Evolutionary conservation across 2,113 vertebrate species (phyloP), one percentile per base, ranked within the genome.

Genomic region (Toxotes jaculatrix): DNA sequence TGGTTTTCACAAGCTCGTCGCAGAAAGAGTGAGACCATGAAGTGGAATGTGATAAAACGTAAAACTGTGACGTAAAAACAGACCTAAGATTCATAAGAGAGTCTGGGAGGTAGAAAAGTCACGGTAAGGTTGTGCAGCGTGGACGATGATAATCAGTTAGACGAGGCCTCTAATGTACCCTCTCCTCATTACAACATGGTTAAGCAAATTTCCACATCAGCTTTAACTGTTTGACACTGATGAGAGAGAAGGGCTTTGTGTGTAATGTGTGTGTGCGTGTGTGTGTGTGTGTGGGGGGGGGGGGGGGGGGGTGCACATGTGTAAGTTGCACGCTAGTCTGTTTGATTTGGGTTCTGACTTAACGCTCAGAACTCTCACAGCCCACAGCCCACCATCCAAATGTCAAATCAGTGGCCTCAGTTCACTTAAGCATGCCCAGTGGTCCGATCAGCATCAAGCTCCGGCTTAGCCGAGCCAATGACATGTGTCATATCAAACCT

Each of bases 181-280:
- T 69, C 62, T 86, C 65, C 68, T 90, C 77, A 83, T 83, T 86
- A 85, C 66, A 83, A 79, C 74, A 62, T 43, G 59, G 73, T 89
- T 80, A 91, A 80, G 79, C 82, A 85, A 79, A 92, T 91, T 76
- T 87, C 74, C 81, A 79, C 53, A 4, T 91, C 40, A 8, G 27
- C 79, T 81, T 74, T 65, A 73, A 75, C 68, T 68, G 75, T 87
- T 83, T 87, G 84, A 92, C 83, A 85, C 53, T 91, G 85, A 92
- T 90, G 84, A 75, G 74, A 79, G 70, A 21, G 63, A 74, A 83
- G 51, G 68, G 55, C 56, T 69, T 40, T 42, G 74, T 66, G 65
- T 21, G 11, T 27, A 7, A 31, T 23, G 47, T 64, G 70, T 53
- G 65, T 36, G 23, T 17, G 17, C 23, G 16, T 10, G 32, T 36